Evolutionary conservation across 2,888 invertebrate genomes (phyloP), one percentile per base, ranked within the genome.

Genomic region (Leptinotarsa juncta): DNA sequence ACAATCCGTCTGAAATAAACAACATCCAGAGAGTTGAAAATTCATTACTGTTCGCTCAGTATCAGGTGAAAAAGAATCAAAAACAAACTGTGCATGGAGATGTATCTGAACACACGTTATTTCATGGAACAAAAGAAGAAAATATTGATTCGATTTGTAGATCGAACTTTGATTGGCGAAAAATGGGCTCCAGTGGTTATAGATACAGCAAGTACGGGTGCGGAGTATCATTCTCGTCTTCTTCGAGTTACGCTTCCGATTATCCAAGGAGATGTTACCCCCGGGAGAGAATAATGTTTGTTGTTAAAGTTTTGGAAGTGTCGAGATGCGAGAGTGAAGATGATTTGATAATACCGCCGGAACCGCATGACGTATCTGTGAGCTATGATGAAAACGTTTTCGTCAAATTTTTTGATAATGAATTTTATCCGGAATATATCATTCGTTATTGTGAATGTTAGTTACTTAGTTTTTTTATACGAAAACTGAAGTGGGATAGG

Each of bases 201-300:
- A n/a, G 69, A 15, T 69, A 16, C 48, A 69, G 60, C 57, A 69
- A 69, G 16, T 69, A 57, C 18, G 69, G 69, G n/a, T 32, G 20
- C 12, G 69, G 32, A 32, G 32, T 32, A 32, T 32, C 32, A 32
- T 32, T 32, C 32, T 32, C 32, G 32, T 7, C 67, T 12, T 32
- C 51, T 23, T 26, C 53, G 3, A 14, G 12, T 1, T 68, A 68
- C 16, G 67, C 67, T 10, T 68, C 67, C n/a, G 53, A 26, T 5
- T 68, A 55, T 50, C 67, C 67, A 10, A 20, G 67, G n/a, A 3
- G 32, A 15, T 55, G 7, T 14, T 7, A 26, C 4, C 26, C 49
- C 5, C 7, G 2, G 3, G 49, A 48, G 18, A 49, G 67, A 49
- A 15, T 23, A 4, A 67, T 67, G 67, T 23, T 67, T 12, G 50